phyloP scores from a whole-genome alignment of 2,888 invertebrate genomes.

The Muschampia plurimacula region DNA sequence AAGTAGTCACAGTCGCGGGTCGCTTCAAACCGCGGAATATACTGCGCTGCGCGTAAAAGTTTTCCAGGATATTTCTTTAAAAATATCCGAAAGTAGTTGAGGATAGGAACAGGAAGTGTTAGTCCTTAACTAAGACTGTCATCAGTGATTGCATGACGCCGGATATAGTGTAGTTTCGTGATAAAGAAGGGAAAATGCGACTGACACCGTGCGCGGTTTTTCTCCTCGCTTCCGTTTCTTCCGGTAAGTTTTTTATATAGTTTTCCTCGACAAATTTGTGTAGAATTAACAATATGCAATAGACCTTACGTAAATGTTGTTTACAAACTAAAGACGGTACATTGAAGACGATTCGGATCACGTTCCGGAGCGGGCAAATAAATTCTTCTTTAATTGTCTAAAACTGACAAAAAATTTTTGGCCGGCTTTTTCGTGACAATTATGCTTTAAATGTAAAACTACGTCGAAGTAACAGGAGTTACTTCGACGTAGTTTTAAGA shows the following conservation, averaged over 20 bases:
- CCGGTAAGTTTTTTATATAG: conserved; percentile 60
- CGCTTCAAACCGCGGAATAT: conserved; percentile 51
- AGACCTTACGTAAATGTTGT: no score
- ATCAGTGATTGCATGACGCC: conserved; percentile 52
- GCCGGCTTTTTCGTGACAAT: neutral
- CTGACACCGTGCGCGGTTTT: conserved; percentile 61
- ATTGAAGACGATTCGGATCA: neutral
- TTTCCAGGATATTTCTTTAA: conserved; percentile 45
- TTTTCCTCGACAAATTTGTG: neutral
- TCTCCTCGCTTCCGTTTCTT: conserved; percentile 58
- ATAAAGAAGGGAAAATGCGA: conserved; percentile 61
- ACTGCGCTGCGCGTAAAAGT: conserved; percentile 63
- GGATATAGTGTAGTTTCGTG: conserved; percentile 60
- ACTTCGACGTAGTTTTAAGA: no score
- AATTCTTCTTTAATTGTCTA: neutral
- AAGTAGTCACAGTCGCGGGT: conserved; percentile 56
- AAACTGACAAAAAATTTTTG: neutral
- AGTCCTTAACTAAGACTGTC: conserved; percentile 7
- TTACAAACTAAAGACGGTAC: no score
- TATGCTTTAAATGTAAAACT: no score
- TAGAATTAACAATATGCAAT: neutral
- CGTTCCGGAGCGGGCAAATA: neutral
- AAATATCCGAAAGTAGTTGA: conserved; percentile 3
- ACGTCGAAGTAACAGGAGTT: no score
- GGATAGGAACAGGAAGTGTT: conserved; percentile 8